Base-by-base conservation (phyloP, 2,797 vertebrate genomes). In the Echiichthys vipera region DNA sequence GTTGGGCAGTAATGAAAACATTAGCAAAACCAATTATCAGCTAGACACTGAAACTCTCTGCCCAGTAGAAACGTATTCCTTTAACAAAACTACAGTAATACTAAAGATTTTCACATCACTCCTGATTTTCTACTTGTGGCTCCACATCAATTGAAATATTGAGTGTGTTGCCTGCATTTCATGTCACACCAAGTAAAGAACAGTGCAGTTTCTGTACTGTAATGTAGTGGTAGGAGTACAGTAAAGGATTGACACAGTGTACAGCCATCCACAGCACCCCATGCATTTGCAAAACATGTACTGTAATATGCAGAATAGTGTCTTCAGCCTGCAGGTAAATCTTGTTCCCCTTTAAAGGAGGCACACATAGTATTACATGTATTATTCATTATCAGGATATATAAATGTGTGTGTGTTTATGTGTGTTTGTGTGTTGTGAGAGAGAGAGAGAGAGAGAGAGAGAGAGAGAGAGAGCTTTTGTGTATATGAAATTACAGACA, bases 361-460 rank as follows among this genome's bases (percentile, higher is more conserved):
- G 46, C 56, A 71, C 70, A 68, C 69, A 73, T 40, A 69, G 57
- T 74, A 83, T 84, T 84, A 65, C 76, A 85, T 91, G 83, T 78
- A 90, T 91, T 91, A 89, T 91, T 89, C 71, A 89, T 92, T 55
- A 71, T 76, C 49, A 76, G 68, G 61, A 55, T 68, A 84, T 75
- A 78, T 72, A 73, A 77, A 73, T 56, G 25, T 24, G 32, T 73
- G 0, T 54, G 40, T 43, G 55, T 57, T 30, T 69, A 24, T 69
- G 51, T 81, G n/a, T 7, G 42, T n/a, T 40, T 71, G 55, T 30
- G 32, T 37, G 30, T 32, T n/a, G n/a, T n/a, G n/a, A n/a, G n/a
- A n/a, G n/a, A n/a, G n/a, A n/a, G n/a, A n/a, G n/a, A n/a, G n/a
- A n/a, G n/a, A n/a, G n/a, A n/a, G n/a, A n/a, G n/a, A n/a, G n/a